A percentile compares a stretch with the other conserved stretches of the same genome.
phyloP scores from a whole-genome alignment of 2,113 vertebrate genomes.

The Pteruthius melanotis region DNA sequence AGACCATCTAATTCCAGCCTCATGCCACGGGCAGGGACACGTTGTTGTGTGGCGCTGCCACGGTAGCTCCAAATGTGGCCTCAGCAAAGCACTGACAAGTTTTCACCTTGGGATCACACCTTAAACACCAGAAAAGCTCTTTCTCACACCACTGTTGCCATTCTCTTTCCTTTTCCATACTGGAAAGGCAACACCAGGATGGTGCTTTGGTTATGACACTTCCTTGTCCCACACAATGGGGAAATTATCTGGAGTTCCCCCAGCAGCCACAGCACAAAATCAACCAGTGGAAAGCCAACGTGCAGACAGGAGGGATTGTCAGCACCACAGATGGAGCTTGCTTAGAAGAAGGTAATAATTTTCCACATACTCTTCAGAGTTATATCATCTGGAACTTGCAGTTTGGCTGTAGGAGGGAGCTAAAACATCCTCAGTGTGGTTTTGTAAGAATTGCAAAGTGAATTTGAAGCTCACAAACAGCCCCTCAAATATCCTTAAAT shows the following conservation, averaged over 20 bases:
- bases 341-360: neutral
- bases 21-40: rapidly evolving
- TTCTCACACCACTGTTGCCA: too few species aligned
- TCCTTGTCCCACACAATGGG: rapidly evolving
- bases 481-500: neutral
- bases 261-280: neutral
- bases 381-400: neutral
- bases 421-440: neutral
- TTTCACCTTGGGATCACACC: neutral
- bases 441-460: neutral
- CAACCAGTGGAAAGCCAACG: neutral
- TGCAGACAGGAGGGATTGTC: neutral
- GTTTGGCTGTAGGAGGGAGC: neutral
- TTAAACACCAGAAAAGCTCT: neutral
- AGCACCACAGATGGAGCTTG: neutral
- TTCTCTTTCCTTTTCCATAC: neutral
- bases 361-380: neutral
- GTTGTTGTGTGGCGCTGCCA: neutral
- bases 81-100: neutral
- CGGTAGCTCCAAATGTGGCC: neutral
- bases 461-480: neutral
- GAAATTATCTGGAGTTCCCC: neutral
- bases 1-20: neutral
- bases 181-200: neutral
- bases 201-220: neutral